Evolutionary conservation across 2,113 vertebrate species (phyloP).

Genomic region (Pseudolaguvia tuberculata): DNA sequence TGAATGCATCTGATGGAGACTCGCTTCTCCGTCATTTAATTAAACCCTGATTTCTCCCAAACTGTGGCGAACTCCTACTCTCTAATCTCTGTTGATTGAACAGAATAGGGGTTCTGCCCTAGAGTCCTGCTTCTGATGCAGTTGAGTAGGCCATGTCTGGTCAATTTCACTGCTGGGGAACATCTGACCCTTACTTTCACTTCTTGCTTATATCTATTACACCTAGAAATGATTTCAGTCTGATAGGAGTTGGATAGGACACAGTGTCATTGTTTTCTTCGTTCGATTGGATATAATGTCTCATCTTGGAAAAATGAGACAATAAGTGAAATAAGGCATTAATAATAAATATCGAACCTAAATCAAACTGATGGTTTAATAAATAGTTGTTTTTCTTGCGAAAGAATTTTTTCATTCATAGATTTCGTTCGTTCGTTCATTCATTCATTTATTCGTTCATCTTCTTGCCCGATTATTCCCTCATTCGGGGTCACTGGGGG

Average conservation of each 20-base stretch:
- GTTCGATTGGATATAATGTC: slow-evolving; percentile 15
- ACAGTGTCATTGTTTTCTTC: background rate
- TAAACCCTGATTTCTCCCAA: background rate
- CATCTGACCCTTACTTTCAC: slow-evolving; percentile 1
- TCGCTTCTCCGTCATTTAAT: background rate
- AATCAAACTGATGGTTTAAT: background rate
- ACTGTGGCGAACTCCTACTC: background rate
- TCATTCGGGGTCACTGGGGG: too few species aligned
- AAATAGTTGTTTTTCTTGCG: background rate
- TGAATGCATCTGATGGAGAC: too few species aligned
- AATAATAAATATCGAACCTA: background rate
- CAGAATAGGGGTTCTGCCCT: slow-evolving; percentile 23
- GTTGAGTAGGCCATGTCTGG: slow-evolving; percentile 7
- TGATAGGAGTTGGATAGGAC: too few species aligned
- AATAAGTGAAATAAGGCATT: too few species aligned
- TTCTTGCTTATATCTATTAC: slow-evolving; percentile 6
- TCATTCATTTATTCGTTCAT: too few species aligned
- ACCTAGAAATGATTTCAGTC: background rate
- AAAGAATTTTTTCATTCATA: slow-evolving; percentile 20
- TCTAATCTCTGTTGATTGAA: background rate
- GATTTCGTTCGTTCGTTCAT: too few species aligned
- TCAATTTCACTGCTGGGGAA: slow-evolving; percentile 4
- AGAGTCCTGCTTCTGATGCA: slow-evolving; percentile 7
- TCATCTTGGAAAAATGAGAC: background rate
- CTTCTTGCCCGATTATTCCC: too few species aligned